A percentile compares a stretch with the other conserved stretches of the same genome.
phyloP scores from a whole-genome alignment of 2,113 vertebrate species.

The Meles meles region DNA sequence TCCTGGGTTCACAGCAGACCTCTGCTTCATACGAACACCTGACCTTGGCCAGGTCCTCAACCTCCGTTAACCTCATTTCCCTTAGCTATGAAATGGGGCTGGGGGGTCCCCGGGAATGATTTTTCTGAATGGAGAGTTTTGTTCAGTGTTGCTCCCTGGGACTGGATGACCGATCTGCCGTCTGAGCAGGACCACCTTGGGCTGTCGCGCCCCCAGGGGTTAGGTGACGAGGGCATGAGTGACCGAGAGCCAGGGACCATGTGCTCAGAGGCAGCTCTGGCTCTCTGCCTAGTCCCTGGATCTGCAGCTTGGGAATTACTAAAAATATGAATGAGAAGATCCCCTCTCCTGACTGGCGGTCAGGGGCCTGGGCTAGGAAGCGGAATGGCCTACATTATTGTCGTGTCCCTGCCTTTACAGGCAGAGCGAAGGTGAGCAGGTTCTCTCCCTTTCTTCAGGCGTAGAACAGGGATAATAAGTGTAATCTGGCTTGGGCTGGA shows the following conservation, averaged over 20 bases:
- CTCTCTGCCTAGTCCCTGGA: neutral
- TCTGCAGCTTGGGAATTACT: neutral
- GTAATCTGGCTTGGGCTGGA: neutral
- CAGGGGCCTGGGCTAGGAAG: neutral
- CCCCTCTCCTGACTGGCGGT: neutral
- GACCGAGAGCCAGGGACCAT: neutral
- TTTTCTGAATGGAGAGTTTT: neutral
- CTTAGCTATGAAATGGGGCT: neutral
- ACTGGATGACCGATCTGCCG: neutral
- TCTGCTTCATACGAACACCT: neutral
- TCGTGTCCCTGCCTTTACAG: neutral
- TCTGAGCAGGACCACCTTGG: neutral
- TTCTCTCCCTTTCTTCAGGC: neutral
- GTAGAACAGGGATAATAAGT: no score
- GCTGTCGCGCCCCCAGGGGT: fast-evolving
- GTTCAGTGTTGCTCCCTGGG: neutral
- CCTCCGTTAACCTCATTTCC: neutral
- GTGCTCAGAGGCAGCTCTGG: neutral
- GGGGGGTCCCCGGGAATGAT: neutral
- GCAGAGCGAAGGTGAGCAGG: neutral
- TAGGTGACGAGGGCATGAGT: neutral
- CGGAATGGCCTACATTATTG: neutral
- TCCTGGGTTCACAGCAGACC: neutral
- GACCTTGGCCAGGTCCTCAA: neutral
- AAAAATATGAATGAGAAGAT: neutral